These are phyloP conservation scores for Brachyptera putata DNA, from an alignment of 2,888 invertebrate genomes.

Conservation along the genomic window DNA sequence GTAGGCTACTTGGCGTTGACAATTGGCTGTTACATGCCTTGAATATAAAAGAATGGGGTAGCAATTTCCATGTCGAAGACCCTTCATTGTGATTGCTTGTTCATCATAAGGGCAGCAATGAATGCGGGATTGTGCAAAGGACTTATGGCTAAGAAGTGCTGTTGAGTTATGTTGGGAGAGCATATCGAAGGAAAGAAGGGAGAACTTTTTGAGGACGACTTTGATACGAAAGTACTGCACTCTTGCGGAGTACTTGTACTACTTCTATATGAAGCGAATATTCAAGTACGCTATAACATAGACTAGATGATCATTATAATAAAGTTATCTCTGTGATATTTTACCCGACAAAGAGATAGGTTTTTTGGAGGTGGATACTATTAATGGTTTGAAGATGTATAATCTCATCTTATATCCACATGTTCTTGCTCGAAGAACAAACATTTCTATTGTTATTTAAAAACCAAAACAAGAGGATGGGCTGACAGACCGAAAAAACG, in stretches of 20 bases:
- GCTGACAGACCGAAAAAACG: too few relatives aligned
- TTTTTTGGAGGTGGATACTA: too few relatives aligned
- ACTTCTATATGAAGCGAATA: not conserved
- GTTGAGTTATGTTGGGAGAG: not conserved
- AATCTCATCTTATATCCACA: too few relatives aligned
- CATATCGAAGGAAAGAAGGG: not conserved
- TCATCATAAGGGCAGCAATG: not conserved
- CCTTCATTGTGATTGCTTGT: not conserved
- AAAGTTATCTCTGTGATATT: too few relatives aligned
- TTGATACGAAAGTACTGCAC: not conserved
- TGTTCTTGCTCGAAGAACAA: too few relatives aligned
- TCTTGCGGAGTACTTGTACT: too few relatives aligned
- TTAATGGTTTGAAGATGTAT: too few relatives aligned
- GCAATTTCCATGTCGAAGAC: not conserved
- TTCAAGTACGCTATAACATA: not conserved
- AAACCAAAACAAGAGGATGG: too few relatives aligned
- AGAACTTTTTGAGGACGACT: not conserved
- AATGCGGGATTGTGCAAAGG: not conserved
- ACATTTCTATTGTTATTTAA: too few relatives aligned
- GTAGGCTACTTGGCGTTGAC: not conserved
- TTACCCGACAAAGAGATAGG: too few relatives aligned
- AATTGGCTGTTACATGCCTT: conserved; percentile 1
- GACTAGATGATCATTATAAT: not conserved
- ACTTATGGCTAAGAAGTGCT: not conserved
- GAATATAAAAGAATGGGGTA: not conserved